Evolutionary conservation across 2,797 vertebrate species (phyloP).

Genomic region (Halcyon chelicuti): DNA sequence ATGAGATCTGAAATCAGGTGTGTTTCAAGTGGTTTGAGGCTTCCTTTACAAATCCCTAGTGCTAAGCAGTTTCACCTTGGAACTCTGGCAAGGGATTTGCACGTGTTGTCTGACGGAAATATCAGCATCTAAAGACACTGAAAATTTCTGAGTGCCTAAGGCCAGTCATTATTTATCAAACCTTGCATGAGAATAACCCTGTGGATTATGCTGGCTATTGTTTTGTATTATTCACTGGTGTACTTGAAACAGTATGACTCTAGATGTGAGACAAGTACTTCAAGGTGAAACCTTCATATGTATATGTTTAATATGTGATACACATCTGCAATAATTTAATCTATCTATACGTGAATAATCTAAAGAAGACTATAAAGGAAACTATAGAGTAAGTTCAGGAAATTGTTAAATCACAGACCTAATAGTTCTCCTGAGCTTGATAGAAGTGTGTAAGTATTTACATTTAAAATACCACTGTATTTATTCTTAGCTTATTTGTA

Average conservation of each 20-base stretch:
- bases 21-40: not conserved
- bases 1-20: not conserved
- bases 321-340: not conserved
- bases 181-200: not conserved
- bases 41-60: not conserved
- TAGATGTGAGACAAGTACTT: not conserved
- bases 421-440: not conserved
- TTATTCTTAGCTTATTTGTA: not conserved
- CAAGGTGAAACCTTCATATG: not conserved
- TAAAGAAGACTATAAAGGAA: not conserved
- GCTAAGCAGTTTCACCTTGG: not conserved
- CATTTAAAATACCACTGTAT: not conserved
- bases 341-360: not conserved
- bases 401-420: not conserved
- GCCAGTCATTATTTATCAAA: not conserved
- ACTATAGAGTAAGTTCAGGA: not conserved
- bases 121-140: not conserved
- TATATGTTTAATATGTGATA: not conserved
- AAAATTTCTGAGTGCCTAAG: not conserved
- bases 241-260: not conserved
- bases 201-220: not conserved
- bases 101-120: not conserved
- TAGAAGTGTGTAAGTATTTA: not conserved
- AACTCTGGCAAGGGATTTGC: not conserved
- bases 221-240: not conserved